Conservation (phyloP, 2,113 vertebrate genomes). For the Corydoras sp. region DNA sequence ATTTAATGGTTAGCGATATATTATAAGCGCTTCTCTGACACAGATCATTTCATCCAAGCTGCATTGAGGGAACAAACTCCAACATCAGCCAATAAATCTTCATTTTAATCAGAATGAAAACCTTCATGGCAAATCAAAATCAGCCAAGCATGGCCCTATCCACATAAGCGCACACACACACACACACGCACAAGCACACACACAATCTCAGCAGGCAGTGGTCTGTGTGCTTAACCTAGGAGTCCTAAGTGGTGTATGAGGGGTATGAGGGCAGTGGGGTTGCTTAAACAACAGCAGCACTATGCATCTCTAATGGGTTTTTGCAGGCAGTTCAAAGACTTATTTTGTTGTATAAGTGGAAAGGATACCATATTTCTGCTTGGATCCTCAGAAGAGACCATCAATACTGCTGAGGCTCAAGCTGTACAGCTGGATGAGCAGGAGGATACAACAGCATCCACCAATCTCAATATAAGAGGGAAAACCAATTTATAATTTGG, state of each 20-base stretch:
- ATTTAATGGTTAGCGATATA: constrained; percentile 33
- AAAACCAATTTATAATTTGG: too few species aligned
- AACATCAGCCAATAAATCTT: constrained; percentile 44
- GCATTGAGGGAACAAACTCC: constrained; percentile 40
- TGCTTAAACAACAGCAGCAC: constrained; percentile 31
- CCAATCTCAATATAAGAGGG: too few species aligned
- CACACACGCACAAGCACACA: constrained; percentile 1
- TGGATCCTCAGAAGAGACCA: too few species aligned
- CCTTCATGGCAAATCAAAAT: constrained; percentile 31
- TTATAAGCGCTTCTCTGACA: constrained; percentile 31
- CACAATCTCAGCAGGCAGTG: constrained; percentile 27
- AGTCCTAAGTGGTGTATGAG: too few species aligned
- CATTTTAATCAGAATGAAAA: constrained; percentile 45
- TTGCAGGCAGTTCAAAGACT: constrained; percentile 28
- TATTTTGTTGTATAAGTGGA: constrained; percentile 15
- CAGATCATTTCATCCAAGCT: constrained; percentile 32
- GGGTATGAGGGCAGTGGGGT: background rate
- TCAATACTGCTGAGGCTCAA: too few species aligned
- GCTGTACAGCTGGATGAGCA: too few species aligned
- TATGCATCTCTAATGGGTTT: constrained; percentile 27
- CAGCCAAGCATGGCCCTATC: constrained; percentile 22
- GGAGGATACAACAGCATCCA: too few species aligned
- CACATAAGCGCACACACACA: constrained; percentile 11
- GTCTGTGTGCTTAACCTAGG: constrained; percentile 39
- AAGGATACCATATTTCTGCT: constrained; percentile 1